phyloP scores from a whole-genome alignment of 2,113 vertebrate species.

The Gallinago paraguaiae region DNA sequence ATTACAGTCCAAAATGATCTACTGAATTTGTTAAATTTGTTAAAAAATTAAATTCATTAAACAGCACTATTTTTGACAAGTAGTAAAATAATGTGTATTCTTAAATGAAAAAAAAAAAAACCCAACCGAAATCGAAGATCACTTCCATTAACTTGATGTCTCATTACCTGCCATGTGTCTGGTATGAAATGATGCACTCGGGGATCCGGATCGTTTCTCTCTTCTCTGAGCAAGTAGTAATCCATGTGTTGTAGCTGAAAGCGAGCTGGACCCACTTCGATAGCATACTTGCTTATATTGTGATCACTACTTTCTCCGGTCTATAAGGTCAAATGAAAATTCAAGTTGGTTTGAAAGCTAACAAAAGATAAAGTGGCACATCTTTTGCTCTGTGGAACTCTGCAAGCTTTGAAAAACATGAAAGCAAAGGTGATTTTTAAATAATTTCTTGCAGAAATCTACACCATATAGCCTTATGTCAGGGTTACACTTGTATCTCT shows the following conservation, averaged over 20 bases:
- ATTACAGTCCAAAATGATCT: background rate
- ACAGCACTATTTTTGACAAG: background rate
- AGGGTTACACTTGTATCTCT: background rate
- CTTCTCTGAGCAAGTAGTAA: constrained; percentile 69
- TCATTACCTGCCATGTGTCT: constrained; percentile 78
- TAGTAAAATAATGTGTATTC: background rate
- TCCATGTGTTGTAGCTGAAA: constrained; percentile 78
- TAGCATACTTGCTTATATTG: background rate
- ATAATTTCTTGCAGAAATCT: background rate
- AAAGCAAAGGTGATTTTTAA: background rate
- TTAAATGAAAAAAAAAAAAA: background rate
- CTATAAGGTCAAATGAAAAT: background rate
- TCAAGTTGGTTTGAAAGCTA: background rate
- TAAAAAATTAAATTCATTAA: background rate
- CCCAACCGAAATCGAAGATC: background rate
- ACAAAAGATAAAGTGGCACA: background rate
- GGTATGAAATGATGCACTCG: constrained; percentile 76
- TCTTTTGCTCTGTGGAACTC: background rate
- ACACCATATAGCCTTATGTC: background rate
- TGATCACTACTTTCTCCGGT: background rate
- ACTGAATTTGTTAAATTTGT: background rate
- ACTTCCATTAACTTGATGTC: background rate
- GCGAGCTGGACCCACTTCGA: constrained; percentile 59
- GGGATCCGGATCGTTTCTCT: constrained; percentile 74
- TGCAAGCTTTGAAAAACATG: background rate